Conservation (phyloP, 2,888 invertebrate genomes). For the Torymus tubicola region DNA sequence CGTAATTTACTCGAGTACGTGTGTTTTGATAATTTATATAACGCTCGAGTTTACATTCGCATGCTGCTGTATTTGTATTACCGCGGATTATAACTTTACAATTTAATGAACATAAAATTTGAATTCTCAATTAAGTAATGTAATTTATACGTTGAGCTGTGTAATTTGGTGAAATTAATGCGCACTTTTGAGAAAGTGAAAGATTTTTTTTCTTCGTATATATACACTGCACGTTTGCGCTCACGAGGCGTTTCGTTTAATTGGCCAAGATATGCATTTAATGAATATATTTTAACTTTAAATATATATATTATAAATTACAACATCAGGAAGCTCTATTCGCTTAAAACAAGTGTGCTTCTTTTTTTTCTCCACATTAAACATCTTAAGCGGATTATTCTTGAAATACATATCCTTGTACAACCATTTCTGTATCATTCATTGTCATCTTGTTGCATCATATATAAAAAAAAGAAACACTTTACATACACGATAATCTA, state of each 20-base stretch:
- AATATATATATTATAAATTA: too few species aligned
- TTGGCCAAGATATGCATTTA: not conserved
- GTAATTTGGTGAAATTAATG: not conserved
- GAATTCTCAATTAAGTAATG: slow-evolving; percentile 19
- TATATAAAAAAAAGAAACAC: too few species aligned
- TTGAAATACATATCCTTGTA: too few species aligned
- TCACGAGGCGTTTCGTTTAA: not conserved
- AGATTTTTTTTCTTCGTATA: not conserved
- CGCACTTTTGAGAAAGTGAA: slow-evolving; percentile 9
- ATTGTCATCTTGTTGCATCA: too few species aligned
- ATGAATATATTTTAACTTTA: not conserved
- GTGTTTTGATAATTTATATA: slow-evolving; percentile 19
- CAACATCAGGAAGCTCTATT: too few species aligned
- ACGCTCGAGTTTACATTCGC: not conserved
- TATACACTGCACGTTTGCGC: too few species aligned
- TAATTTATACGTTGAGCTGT: slow-evolving; percentile 3
- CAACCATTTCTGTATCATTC: too few species aligned
- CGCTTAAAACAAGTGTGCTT: too few species aligned
- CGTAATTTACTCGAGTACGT: not conserved
- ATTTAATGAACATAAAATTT: slow-evolving; percentile 12
- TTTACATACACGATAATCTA: too few species aligned
- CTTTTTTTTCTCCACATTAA: too few species aligned
- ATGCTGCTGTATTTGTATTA: slow-evolving; percentile 7
- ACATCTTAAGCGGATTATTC: too few species aligned
- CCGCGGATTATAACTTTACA: not conserved